A percentile compares a stretch with the other conserved stretches of the same genome.
These are phyloP conservation scores for Cyclargus thomasi DNA, from an alignment of 1,140 invertebrate species.

Conservation along the genomic window DNA sequence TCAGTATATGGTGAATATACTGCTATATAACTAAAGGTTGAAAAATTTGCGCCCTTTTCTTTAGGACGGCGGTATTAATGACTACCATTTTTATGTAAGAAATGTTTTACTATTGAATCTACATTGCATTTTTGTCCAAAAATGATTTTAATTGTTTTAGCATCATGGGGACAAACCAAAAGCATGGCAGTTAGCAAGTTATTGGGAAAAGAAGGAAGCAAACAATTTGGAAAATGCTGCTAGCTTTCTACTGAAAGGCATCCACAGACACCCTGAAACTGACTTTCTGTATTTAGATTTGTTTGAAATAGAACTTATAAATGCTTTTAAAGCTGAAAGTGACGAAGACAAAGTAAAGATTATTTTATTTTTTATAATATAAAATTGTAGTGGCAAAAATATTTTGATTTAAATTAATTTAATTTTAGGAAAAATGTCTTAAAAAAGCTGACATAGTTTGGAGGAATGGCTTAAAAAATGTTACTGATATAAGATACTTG, in stretches of 20 bases:
- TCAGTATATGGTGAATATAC: too few species aligned
- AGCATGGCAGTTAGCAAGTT: constrained; percentile 83
- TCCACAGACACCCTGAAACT: constrained; percentile 80
- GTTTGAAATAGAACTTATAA: constrained; percentile 56
- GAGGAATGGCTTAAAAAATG: constrained; percentile 54
- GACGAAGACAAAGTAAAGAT: constrained; percentile 51
- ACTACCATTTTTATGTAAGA: too few species aligned
- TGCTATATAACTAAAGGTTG: too few species aligned
- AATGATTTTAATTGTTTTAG: too few species aligned
- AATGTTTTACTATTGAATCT: too few species aligned
- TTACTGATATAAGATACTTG: constrained; percentile 40
- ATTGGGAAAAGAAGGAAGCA: constrained; percentile 84
- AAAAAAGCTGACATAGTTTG: constrained; percentile 59
- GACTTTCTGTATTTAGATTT: constrained; percentile 76
- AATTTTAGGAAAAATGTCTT: constrained; percentile 54
- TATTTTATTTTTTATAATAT: constrained; percentile 11
- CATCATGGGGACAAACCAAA: constrained; percentile 83
- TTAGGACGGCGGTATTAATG: too few species aligned
- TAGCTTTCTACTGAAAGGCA: constrained; percentile 79
- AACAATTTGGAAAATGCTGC: constrained; percentile 80
- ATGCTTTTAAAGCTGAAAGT: constrained; percentile 41
- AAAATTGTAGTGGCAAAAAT: too few species aligned
- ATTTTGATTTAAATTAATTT: too few species aligned
- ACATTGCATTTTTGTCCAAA: too few species aligned
- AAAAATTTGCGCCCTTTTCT: too few species aligned